Percentiles rank a stretch among this genome's conserved stretches.
phyloP scores from a whole-genome alignment of 1,140 invertebrate species.

The Zophobas morio region DNA sequence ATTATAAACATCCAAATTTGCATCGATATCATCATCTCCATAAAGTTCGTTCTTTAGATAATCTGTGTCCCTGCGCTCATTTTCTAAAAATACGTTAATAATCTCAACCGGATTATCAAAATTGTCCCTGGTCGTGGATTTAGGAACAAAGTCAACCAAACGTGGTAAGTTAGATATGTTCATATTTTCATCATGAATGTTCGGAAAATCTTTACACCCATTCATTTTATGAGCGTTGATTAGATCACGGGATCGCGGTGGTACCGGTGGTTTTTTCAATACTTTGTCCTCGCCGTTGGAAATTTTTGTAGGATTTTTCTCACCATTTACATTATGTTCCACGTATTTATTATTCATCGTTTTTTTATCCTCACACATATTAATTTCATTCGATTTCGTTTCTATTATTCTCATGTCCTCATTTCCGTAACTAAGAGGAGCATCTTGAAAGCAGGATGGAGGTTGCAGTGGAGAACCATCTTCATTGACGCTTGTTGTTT shows the following conservation, averaged over 20 bases:
- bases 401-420: conserved; percentile 63
- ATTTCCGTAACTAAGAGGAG: conserved; percentile 71
- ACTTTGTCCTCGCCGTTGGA: conserved; percentile 34
- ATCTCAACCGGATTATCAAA: conserved; percentile 55
- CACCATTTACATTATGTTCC: conserved; percentile 39
- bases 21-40: conserved; percentile 62
- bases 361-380: conserved; percentile 40
- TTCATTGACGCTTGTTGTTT: conserved; percentile 15
- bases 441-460: conserved; percentile 72
- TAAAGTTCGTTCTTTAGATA: conserved; percentile 65
- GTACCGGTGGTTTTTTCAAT: conserved; percentile 58
- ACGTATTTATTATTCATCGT: conserved; percentile 21
- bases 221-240: conserved; percentile 46
- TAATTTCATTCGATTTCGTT: conserved; percentile 47
- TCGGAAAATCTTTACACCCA: conserved; percentile 44
- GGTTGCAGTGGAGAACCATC: conserved; percentile 65
- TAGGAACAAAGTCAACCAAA: conserved; percentile 79
- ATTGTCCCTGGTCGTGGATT: conserved; percentile 64
- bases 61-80: conserved; percentile 62
- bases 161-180: conserved; percentile 70
- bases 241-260: conserved; percentile 59
- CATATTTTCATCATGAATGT: conserved; percentile 52
- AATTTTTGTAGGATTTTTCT: conserved; percentile 40
- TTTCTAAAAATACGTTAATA: conserved; percentile 63
- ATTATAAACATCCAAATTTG: conserved; percentile 51